Evolutionary conservation across 2,113 vertebrate genomes (phyloP).

Genomic region (Engraulis encrasicolus): DNA sequence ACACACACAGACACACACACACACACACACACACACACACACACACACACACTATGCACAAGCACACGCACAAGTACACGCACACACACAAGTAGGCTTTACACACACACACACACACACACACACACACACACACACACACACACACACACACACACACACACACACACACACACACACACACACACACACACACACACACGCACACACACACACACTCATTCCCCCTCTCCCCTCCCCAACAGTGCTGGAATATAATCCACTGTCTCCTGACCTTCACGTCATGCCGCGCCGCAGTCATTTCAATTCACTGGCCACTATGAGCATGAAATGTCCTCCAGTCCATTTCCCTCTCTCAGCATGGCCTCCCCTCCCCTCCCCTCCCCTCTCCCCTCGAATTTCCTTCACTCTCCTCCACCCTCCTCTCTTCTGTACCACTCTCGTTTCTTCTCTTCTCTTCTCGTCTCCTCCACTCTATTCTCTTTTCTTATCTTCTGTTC

Average conservation of each 20-base stretch:
- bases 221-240: constrained; percentile 53
- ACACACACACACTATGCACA: background rate
- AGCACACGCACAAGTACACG: background rate
- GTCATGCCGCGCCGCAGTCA: constrained; percentile 79
- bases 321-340: constrained; percentile 81
- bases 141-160: background rate
- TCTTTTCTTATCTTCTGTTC: constrained; percentile 55
- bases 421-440: constrained; percentile 58
- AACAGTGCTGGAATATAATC: constrained; percentile 79
- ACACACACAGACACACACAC: background rate
- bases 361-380: constrained; percentile 67
- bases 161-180: background rate
- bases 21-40: background rate
- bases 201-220: constrained; percentile 49
- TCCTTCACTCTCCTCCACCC: constrained; percentile 47
- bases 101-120: background rate
- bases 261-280: constrained; percentile 83
- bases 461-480: constrained; percentile 55
- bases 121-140: background rate
- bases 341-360: constrained; percentile 79
- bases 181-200: constrained; percentile 6
- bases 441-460: constrained; percentile 63
- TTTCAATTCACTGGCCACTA: constrained; percentile 79
- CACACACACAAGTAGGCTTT: constrained; percentile 1
- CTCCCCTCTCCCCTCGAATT: constrained; percentile 46